phyloP scores from a whole-genome alignment of 2,113 vertebrate genomes.

The Poecilia latipinna region DNA sequence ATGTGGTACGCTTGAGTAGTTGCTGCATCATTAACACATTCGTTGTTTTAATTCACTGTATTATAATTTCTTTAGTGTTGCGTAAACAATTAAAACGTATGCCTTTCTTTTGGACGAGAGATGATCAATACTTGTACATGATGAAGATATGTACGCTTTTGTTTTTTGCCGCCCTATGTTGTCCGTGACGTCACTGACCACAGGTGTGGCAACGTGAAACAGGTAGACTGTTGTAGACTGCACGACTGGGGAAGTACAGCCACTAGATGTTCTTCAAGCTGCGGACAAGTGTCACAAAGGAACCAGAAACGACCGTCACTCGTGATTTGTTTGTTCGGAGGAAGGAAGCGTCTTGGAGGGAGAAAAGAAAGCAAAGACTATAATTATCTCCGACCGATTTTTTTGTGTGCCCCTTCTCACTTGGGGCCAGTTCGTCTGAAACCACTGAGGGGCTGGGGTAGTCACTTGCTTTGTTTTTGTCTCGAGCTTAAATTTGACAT shows the following conservation, averaged over 20 bases:
- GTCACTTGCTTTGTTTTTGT: not conserved
- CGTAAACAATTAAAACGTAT: not conserved
- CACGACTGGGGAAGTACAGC: not conserved
- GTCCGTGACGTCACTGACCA: slow-evolving; percentile 52
- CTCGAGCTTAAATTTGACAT: not conserved
- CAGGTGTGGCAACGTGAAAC: slow-evolving; percentile 69
- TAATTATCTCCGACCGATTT: slow-evolving; percentile 58
- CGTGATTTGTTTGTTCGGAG: slow-evolving; percentile 36
- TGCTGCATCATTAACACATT: not conserved
- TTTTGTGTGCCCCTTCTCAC: not conserved
- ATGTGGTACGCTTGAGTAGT: not conserved
- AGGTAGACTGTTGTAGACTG: slow-evolving; percentile 37
- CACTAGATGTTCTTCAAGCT: not conserved
- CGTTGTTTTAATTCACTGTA: not conserved
- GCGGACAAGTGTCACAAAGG: not conserved
- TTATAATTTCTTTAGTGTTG: not conserved
- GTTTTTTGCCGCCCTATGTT: not conserved
- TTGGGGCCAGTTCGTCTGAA: not conserved
- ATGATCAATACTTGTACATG: not conserved
- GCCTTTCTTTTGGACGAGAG: not conserved
- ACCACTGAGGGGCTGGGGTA: slow-evolving; percentile 9
- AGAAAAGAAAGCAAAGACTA: slow-evolving; percentile 32
- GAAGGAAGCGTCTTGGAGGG: slow-evolving; percentile 65
- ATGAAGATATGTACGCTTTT: not conserved
- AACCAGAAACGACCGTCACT: not conserved